Evolutionary conservation across 1,140 invertebrate genomes (phyloP).

Genomic region (Habropoda laboriosa): DNA sequence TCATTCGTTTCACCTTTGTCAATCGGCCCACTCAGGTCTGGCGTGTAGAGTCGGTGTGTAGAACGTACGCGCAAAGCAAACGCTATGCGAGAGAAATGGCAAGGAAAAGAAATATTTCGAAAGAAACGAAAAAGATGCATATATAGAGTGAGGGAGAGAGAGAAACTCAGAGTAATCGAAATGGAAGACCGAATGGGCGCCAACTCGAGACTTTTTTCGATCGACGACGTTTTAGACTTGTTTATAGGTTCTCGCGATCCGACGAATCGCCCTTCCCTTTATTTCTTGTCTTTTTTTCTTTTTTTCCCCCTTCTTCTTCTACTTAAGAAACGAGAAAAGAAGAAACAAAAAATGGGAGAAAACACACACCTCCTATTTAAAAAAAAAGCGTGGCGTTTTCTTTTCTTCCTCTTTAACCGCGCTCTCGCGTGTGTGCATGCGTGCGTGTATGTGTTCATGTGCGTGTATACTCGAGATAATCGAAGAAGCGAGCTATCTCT

Average conservation of each 20-base stretch:
- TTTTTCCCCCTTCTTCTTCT: not conserved
- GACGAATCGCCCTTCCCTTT: constrained; percentile 12
- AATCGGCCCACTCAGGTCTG: constrained; percentile 54
- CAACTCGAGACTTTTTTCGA: constrained; percentile 17
- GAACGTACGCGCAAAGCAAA: constrained; percentile 1
- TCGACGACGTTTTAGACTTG: constrained; percentile 44
- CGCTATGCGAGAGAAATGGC: constrained; percentile 12
- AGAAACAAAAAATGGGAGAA: not conserved
- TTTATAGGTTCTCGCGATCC: constrained; percentile 13
- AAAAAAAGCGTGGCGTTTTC: constrained; percentile 41
- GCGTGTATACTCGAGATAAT: constrained; percentile 62
- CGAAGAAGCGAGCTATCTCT: constrained; percentile 52
- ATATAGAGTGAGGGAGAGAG: not conserved
- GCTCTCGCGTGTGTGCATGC: constrained; percentile 64
- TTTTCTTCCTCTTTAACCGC: constrained; percentile 54
- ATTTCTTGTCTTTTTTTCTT: not conserved
- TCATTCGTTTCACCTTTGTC: not conserved
- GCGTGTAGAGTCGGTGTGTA: constrained; percentile 28
- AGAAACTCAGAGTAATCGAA: not conserved
- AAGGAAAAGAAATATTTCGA: not conserved
- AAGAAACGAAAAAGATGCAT: not conserved
- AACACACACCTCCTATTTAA: constrained; percentile 9
- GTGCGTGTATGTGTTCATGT: constrained; percentile 62
- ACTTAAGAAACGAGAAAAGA: not conserved
- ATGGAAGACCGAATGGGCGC: not conserved